Conservation (phyloP, 2,888 invertebrate species). For the Chloroclysta siterata region DNA sequence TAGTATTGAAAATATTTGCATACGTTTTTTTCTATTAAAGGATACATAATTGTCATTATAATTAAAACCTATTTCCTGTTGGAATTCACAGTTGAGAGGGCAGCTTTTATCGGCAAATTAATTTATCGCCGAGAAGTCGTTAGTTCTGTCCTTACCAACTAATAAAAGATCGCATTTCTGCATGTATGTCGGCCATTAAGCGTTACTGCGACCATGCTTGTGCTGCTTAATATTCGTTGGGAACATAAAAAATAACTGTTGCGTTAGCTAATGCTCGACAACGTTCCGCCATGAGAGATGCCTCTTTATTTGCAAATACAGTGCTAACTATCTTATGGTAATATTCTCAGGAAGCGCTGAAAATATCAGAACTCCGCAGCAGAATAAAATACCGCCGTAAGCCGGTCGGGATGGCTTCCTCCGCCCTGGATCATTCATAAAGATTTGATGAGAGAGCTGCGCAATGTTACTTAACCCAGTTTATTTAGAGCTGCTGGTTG, state of each 20-base stretch:
- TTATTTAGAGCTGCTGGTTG: constrained; percentile 38
- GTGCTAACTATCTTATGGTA: constrained; percentile 23
- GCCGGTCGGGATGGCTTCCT: constrained; percentile 35
- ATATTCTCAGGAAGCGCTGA: constrained; percentile 19
- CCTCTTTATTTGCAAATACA: constrained; percentile 27
- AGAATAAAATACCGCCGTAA: constrained; percentile 35
- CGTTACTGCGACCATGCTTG: constrained; percentile 51
- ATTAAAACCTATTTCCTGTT: constrained; percentile 51
- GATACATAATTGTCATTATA: constrained; percentile 52
- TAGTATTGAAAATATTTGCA: constrained; percentile 44
- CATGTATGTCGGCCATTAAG: constrained; percentile 59
- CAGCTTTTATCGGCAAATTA: constrained; percentile 59
- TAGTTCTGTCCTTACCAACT: constrained; percentile 53
- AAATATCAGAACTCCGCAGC: constrained; percentile 28
- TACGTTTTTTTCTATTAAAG: constrained; percentile 49
- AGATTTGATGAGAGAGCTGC: constrained; percentile 44
- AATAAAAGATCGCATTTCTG: constrained; percentile 51
- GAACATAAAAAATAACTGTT: constrained; percentile 58
- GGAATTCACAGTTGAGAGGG: constrained; percentile 43
- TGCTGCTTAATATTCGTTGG: constrained; percentile 51
- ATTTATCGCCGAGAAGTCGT: constrained; percentile 60
- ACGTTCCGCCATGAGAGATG: constrained; percentile 41
- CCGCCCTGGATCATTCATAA: constrained; percentile 40
- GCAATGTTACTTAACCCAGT: constrained; percentile 46
- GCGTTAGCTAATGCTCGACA: constrained; percentile 45